A percentile compares a stretch with the other conserved stretches of the same genome.
These are phyloP conservation scores for Pseudachorutes palmiensis DNA, from an alignment of 1,140 invertebrate species.

Conservation along the genomic window DNA sequence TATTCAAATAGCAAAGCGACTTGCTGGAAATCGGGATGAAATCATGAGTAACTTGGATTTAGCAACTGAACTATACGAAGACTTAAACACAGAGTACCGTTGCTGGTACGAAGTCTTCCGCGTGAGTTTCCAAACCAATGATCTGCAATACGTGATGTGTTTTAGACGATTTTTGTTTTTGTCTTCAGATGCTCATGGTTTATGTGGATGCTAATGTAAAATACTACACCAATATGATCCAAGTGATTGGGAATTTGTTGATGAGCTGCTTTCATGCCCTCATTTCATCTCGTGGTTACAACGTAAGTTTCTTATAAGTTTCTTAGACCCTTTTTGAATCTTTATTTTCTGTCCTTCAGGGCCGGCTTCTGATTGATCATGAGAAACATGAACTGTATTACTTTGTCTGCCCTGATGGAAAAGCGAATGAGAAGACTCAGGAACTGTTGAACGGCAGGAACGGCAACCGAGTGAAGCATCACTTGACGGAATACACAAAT, in stretches of 20 bases:
- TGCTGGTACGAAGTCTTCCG: neutral
- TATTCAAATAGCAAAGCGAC: neutral
- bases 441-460: slow-evolving; percentile 8
- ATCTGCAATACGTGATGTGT: neutral
- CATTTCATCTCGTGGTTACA: slow-evolving; percentile 21
- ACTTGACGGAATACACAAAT: slow-evolving; percentile 27
- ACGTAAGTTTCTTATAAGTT: slow-evolving; percentile 16
- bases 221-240: neutral
- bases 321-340: neutral
- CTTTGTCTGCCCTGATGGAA: slow-evolving; percentile 31
- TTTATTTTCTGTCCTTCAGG: slow-evolving; percentile 19
- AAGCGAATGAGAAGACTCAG: slow-evolving; percentile 8
- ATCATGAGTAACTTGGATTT: neutral
- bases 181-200: neutral
- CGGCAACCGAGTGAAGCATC: slow-evolving; percentile 6
- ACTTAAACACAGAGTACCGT: neutral
- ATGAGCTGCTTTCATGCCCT: slow-evolving; percentile 17
- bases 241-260: slow-evolving; percentile 4
- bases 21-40: neutral
- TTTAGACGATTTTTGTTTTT: neutral
- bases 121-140: neutral
- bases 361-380: slow-evolving; percentile 25
- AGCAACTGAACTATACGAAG: neutral
- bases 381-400: slow-evolving; percentile 28
- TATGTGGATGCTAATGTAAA: neutral